Conservation (phyloP, 2,797 vertebrate species). For the Paramormyrops hopkinsi region DNA sequence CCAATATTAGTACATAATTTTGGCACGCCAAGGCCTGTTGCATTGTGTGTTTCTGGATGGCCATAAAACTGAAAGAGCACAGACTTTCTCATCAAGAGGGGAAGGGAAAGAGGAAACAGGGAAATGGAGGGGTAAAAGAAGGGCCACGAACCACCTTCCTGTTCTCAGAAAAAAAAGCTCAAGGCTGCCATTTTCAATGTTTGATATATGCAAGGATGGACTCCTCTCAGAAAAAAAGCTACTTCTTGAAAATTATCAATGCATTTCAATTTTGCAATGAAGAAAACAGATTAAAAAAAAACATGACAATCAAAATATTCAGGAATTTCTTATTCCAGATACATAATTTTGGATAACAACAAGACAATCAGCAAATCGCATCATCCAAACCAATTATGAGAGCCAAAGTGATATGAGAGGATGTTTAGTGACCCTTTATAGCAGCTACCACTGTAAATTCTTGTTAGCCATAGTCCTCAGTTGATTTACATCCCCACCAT, state of each 20-base stretch:
- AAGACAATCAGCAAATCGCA: background rate
- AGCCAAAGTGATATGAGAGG: background rate
- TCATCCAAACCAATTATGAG: background rate
- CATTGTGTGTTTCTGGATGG: conserved; percentile 22
- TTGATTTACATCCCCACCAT: background rate
- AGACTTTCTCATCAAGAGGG: conserved; percentile 18
- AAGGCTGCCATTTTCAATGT: too few species aligned
- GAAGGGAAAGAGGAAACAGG: background rate
- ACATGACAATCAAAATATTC: background rate
- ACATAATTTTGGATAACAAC: background rate
- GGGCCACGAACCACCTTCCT: background rate
- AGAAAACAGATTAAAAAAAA: background rate
- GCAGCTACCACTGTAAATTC: background rate
- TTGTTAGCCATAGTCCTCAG: background rate
- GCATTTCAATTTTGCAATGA: background rate
- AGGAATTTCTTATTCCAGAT: background rate
- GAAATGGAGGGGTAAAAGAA: background rate
- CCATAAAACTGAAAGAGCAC: conserved; percentile 16
- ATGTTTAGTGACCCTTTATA: background rate
- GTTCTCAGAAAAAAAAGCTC: background rate
- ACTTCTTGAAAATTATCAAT: background rate
- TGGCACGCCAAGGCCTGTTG: conserved; percentile 22
- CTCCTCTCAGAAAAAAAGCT: background rate
- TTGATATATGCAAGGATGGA: background rate
- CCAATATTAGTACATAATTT: conserved; percentile 31